A percentile compares a stretch with the other conserved stretches of the same genome.
phyloP scores from a whole-genome alignment of 2,888 invertebrate species.

The Unio delphinus region DNA sequence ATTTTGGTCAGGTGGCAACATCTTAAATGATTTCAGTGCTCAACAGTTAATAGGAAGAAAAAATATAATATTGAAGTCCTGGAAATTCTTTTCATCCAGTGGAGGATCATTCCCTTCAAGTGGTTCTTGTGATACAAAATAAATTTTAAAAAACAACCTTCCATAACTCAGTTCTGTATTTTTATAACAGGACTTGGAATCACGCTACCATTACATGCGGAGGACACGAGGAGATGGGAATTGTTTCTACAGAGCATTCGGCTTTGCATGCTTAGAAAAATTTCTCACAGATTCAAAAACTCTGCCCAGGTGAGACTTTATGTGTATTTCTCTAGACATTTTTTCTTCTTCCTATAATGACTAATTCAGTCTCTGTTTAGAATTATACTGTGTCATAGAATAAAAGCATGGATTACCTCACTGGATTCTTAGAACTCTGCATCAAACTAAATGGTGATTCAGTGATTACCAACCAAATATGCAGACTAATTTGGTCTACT shows the following conservation, averaged over 20 bases:
- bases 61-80: not conserved
- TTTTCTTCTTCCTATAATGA: not conserved
- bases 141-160: not conserved
- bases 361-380: too few relatives aligned
- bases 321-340: slow-evolving; percentile 1
- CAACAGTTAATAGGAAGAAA: not conserved
- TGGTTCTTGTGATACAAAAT: not conserved
- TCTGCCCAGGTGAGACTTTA: slow-evolving; percentile 77
- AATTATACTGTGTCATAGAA: too few relatives aligned
- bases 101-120: too few relatives aligned
- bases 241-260: slow-evolving; percentile 97
- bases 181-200: slow-evolving; percentile 76
- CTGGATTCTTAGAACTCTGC: too few relatives aligned
- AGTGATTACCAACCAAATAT: too few relatives aligned
- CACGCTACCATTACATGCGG: slow-evolving; percentile 87
- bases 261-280: slow-evolving; percentile 92
- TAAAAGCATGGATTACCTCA: too few relatives aligned
- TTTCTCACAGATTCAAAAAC: slow-evolving; percentile 87
- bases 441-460: too few relatives aligned
- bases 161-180: not conserved
- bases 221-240: slow-evolving; percentile 97
- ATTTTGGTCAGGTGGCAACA: too few relatives aligned
- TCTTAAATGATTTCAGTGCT: too few relatives aligned
- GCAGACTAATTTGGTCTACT: too few relatives aligned
- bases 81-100: not conserved